These are phyloP conservation scores for Capitella teleta DNA, from an alignment of 1,140 invertebrate species.

Conservation along the genomic window DNA sequence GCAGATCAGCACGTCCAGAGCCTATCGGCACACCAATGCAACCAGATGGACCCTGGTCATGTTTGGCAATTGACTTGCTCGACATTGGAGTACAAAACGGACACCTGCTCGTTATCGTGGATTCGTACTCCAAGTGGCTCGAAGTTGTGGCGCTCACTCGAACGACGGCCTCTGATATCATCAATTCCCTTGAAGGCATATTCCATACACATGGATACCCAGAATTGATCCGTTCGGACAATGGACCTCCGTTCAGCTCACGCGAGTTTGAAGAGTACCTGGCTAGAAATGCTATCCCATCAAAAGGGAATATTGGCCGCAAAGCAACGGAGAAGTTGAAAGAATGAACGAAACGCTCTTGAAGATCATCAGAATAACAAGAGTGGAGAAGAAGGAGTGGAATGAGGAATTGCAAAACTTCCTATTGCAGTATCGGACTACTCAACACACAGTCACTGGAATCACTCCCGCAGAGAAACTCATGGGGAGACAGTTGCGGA, in stretches of 20 bases:
- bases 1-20: too few relatives aligned
- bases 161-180: too few relatives aligned
- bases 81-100: too few relatives aligned
- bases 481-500: neutral
- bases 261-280: slow-evolving; percentile 10
- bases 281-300: slow-evolving; percentile 11
- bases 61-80: too few relatives aligned
- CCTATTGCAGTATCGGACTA: slow-evolving; percentile 15
- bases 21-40: too few relatives aligned
- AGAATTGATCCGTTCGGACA: neutral
- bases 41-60: too few relatives aligned
- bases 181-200: too few relatives aligned
- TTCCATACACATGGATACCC: too few relatives aligned
- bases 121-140: too few relatives aligned
- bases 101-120: too few relatives aligned
- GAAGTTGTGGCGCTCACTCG: too few relatives aligned
- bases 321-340: slow-evolving; percentile 19
- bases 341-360: slow-evolving; percentile 17
- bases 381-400: slow-evolving; percentile 14
- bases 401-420: slow-evolving; percentile 15
- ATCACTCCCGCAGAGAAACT: slow-evolving; percentile 1
- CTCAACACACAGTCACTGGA: slow-evolving; percentile 15
- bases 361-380: slow-evolving; percentile 18
- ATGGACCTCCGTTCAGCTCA: neutral
- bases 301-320: slow-evolving; percentile 13